Conservation (phyloP, 2,113 vertebrate genomes). For the Percina caprodes region DNA sequence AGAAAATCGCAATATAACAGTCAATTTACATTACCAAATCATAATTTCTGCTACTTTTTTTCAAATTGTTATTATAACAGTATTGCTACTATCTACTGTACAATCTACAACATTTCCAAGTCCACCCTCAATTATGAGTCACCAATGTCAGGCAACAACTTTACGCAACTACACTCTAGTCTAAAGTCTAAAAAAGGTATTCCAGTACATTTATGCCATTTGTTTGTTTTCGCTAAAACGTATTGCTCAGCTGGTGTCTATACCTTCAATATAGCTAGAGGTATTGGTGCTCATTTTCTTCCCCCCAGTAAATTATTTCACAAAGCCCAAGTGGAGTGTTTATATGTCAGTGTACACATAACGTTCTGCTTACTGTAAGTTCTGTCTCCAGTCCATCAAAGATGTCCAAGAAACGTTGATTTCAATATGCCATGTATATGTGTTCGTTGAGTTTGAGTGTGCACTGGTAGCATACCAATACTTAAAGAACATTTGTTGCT, state of each 20-base stretch:
- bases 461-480: background rate
- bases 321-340: background rate
- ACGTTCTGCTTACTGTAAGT: background rate
- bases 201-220: background rate
- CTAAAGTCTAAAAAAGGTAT: background rate
- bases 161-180: background rate
- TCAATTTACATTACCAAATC: too few relatives aligned
- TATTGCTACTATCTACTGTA: background rate
- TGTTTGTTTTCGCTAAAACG: background rate
- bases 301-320: background rate
- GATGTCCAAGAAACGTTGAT: background rate
- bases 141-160: background rate
- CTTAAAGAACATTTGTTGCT: background rate
- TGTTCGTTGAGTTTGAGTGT: background rate
- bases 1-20: too few relatives aligned
- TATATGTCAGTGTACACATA: background rate
- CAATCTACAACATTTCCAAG: background rate
- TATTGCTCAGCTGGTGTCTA: background rate
- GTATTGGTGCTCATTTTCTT: slow-evolving; percentile 14
- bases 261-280: background rate
- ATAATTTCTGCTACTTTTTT: too few relatives aligned
- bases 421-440: background rate
- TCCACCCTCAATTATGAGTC: background rate
- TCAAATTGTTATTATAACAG: too few relatives aligned
- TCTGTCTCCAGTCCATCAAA: background rate